Percentiles rank a stretch among this genome's conserved stretches.
These are phyloP conservation scores for Anguilla marmorata DNA, from an alignment of 2,797 vertebrate genomes.

Conservation along the genomic window DNA sequence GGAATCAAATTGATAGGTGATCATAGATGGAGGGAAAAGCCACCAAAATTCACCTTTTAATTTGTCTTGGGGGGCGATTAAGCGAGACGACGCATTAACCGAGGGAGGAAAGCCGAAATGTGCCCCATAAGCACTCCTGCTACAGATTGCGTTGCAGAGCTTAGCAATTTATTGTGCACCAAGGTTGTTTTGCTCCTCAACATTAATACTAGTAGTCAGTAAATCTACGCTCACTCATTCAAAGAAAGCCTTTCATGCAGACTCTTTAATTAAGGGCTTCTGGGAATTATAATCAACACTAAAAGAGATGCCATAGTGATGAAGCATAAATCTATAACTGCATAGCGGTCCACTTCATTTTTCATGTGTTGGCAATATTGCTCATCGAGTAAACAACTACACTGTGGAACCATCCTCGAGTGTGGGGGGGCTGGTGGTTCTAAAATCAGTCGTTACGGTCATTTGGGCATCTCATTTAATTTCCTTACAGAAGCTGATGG, in stretches of 20 bases:
- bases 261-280: conserved; percentile 70
- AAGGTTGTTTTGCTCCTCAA: conserved; percentile 47
- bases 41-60: background rate
- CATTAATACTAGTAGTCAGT: conserved; percentile 52
- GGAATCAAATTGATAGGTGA: background rate
- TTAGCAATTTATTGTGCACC: conserved; percentile 54
- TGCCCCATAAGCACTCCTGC: conserved; percentile 52
- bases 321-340: conserved; percentile 69
- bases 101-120: conserved; percentile 34
- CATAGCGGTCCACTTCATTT: conserved; percentile 54
- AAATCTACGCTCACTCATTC: conserved; percentile 60
- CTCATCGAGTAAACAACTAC: conserved; percentile 57
- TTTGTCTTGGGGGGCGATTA: conserved; percentile 39
- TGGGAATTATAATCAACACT: conserved; percentile 71
- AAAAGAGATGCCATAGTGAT: conserved; percentile 65
- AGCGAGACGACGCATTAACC: conserved; percentile 36
- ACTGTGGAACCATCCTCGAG: background rate
- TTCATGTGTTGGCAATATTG: conserved; percentile 58
- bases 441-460: background rate
- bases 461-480: conserved; percentile 23
- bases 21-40: background rate
- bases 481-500: background rate
- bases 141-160: conserved; percentile 48
- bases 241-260: conserved; percentile 54
- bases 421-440: background rate